A percentile compares a stretch with the other conserved stretches of the same genome.
phyloP scores from a whole-genome alignment of 2,797 vertebrate species.

The Hylomyscus alleni region DNA sequence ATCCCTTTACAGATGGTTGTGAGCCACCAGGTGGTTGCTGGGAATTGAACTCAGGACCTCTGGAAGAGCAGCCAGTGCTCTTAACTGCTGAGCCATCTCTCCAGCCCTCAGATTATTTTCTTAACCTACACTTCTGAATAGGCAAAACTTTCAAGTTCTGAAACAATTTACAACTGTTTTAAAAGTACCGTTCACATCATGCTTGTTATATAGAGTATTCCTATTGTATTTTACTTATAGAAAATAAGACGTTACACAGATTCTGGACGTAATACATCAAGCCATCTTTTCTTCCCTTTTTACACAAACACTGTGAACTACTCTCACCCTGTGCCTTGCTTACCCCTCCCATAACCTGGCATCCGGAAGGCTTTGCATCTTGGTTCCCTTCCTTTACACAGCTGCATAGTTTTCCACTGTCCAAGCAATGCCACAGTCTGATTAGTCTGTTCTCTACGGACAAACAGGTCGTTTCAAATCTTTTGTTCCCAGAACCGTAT shows the following conservation, averaged over 20 bases:
- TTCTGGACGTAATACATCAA: background rate
- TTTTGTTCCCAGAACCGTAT: conserved; percentile 19
- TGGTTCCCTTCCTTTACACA: background rate
- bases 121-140: conserved; percentile 40
- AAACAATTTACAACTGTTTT: conserved; percentile 11
- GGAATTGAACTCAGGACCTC: background rate
- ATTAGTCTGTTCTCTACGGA: background rate
- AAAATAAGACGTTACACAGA: background rate
- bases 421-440: background rate
- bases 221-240: background rate
- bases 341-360: background rate
- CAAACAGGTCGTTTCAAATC: background rate
- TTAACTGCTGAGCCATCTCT: background rate
- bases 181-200: background rate
- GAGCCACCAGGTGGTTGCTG: background rate
- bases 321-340: background rate
- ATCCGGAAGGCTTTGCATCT: background rate
- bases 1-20: background rate
- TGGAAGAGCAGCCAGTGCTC: background rate
- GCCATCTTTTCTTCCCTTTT: conserved; percentile 50
- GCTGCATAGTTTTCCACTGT: fast-evolving
- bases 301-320: background rate
- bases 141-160: conserved; percentile 22
- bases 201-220: background rate
- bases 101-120: background rate